phyloP scores from a whole-genome alignment of 2,113 vertebrate species.

The Neotoma lepida region DNA sequence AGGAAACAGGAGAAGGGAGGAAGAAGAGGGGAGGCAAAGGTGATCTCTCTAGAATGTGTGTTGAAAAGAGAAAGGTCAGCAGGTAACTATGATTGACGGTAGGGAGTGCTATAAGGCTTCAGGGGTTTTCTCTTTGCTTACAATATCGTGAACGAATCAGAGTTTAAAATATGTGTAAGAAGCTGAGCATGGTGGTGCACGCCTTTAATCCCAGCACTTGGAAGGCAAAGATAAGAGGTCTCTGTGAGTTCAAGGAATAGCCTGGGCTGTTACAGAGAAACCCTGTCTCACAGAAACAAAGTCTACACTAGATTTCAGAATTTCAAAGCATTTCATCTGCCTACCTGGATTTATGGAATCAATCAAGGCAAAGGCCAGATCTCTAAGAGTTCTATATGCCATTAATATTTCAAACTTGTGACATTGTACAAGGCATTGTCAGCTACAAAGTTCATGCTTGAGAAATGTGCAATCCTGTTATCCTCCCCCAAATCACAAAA shows the following conservation, averaged over 20 bases:
- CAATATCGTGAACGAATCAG: neutral
- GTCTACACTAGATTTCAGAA: constrained; percentile 1
- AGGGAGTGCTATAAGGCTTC: neutral
- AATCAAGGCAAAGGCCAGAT: neutral
- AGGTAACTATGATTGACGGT: neutral
- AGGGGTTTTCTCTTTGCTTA: neutral
- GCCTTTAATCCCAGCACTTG: neutral
- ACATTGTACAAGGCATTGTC: neutral
- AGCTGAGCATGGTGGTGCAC: neutral
- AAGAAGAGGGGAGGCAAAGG: neutral
- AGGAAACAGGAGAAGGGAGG: neutral
- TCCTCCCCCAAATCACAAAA: neutral
- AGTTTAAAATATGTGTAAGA: neutral
- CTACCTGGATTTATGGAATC: neutral
- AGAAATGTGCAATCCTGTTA: neutral
- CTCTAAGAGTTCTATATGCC: neutral
- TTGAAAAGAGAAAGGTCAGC: neutral
- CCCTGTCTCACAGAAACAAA: neutral
- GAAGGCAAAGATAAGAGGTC: neutral
- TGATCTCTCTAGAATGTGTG: neutral
- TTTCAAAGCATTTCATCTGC: constrained; percentile 10
- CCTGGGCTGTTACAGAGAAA: neutral
- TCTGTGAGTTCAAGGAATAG: neutral
- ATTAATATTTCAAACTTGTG: neutral
- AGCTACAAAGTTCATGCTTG: neutral